Conservation (phyloP, 2,113 vertebrate species). For the Aplodontia rufa region DNA sequence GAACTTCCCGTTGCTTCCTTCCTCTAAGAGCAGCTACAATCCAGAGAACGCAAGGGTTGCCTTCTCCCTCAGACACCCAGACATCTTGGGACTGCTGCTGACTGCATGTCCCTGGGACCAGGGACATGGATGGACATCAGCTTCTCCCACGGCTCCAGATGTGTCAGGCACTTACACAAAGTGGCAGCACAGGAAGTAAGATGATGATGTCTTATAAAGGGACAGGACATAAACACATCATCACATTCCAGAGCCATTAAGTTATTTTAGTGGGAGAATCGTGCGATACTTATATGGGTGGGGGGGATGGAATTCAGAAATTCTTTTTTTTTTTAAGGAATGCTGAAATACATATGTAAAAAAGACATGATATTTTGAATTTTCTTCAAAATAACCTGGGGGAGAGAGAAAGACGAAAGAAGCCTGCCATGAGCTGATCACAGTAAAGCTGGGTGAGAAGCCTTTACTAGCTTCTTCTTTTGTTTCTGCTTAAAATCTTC, state of each 20-base stretch:
- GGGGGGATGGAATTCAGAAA: neutral
- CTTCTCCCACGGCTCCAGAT: neutral
- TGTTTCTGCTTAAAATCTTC: neutral
- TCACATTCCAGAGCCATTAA: slow-evolving; percentile 37
- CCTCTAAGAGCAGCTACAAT: neutral
- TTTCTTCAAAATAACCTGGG: neutral
- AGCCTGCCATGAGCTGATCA: neutral
- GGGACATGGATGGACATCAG: neutral
- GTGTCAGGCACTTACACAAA: neutral
- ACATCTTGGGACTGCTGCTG: neutral
- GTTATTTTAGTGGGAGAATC: slow-evolving; percentile 17
- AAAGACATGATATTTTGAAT: neutral
- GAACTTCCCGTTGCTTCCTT: neutral
- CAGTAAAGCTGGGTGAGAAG: neutral
- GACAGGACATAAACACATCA: neutral
- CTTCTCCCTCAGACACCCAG: neutral
- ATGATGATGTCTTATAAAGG: neutral
- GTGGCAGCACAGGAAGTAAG: neutral
- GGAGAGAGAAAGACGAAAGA: neutral
- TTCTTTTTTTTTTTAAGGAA: neutral
- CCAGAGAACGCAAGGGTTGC: neutral
- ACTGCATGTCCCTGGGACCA: neutral
- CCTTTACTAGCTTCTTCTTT: neutral
- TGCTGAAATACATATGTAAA: neutral
- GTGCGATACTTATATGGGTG: neutral